Evolutionary conservation across 2,888 invertebrate species (phyloP).

Genomic region (Calameuta idolon): DNA sequence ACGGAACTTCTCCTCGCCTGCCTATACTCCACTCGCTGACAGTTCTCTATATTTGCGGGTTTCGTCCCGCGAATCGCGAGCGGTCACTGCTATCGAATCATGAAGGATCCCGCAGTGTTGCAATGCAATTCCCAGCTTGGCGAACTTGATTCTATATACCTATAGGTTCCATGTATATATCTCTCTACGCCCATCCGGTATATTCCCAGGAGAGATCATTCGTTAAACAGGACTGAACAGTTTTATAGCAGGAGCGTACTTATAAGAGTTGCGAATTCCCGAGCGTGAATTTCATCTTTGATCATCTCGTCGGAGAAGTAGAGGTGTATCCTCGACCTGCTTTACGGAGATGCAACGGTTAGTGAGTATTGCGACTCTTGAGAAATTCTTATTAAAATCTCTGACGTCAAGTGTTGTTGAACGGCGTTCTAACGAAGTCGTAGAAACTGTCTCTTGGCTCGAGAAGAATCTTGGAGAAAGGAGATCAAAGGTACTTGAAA

Average conservation of each 20-base stretch:
- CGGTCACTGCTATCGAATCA: not conserved
- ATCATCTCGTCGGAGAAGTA: not conserved
- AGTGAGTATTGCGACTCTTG: not conserved
- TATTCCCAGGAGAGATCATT: not conserved
- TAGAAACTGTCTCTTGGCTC: not conserved
- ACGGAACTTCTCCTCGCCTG: constrained; percentile 44
- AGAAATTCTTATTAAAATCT: not conserved
- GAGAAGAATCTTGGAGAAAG: not conserved
- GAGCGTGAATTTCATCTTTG: constrained; percentile 23
- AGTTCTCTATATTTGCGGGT: constrained; percentile 29
- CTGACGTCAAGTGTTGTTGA: not conserved
- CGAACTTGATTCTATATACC: not conserved
- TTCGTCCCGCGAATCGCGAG: not conserved
- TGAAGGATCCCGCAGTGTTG: not conserved
- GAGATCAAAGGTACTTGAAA: not conserved
- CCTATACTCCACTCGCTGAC: constrained; percentile 40
- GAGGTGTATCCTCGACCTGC: constrained; percentile 52
- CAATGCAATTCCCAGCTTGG: not conserved
- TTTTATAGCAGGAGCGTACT: not conserved
- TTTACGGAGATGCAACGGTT: constrained; percentile 27
- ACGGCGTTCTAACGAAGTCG: not conserved
- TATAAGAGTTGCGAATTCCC: not conserved
- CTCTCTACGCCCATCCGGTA: not conserved
- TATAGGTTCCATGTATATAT: not conserved
- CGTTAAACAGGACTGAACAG: not conserved